These are phyloP conservation scores for Lysandra coridon DNA, from an alignment of 2,888 invertebrate species.

Conservation along the genomic window DNA sequence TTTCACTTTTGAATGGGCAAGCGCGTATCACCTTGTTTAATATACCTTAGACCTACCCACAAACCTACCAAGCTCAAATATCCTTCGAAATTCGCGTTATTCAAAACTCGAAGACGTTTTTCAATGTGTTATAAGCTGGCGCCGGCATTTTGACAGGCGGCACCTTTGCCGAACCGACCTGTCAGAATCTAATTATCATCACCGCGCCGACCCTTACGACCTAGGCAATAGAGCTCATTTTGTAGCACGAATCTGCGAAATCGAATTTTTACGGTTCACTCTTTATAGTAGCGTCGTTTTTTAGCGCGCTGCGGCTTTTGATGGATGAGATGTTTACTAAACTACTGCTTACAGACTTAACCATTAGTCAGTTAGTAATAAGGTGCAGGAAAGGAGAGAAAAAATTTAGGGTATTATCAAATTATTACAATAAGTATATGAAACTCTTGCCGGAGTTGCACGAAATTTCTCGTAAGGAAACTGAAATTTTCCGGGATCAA, in stretches of 20 bases:
- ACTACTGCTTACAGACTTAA: constrained; percentile 29
- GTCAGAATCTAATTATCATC: constrained; percentile 75
- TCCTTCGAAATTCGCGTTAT: constrained; percentile 13
- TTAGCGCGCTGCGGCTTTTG: constrained; percentile 37
- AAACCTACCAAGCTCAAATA: not conserved
- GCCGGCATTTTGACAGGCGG: constrained; percentile 77
- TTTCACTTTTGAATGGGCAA: no score
- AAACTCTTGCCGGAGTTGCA: no score
- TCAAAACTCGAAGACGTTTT: constrained; percentile 47
- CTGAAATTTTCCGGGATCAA: no score
- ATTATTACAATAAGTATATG: no score
- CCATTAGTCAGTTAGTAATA: constrained; percentile 24
- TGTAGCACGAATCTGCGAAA: constrained; percentile 34
- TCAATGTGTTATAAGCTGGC: constrained; percentile 62
- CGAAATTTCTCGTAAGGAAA: no score
- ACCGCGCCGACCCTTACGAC: constrained; percentile 39
- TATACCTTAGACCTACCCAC: no score
- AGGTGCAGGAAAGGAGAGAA: not conserved
- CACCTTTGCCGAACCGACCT: constrained; percentile 72
- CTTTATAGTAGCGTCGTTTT: constrained; percentile 67
- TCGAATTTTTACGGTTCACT: constrained; percentile 62
- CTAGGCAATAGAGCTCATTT: constrained; percentile 44
- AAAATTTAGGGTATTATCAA: not conserved
- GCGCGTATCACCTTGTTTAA: no score
- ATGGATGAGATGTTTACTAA: constrained; percentile 15